Conservation (phyloP, 2,888 invertebrate genomes). For the Odontomyia ornata region DNA sequence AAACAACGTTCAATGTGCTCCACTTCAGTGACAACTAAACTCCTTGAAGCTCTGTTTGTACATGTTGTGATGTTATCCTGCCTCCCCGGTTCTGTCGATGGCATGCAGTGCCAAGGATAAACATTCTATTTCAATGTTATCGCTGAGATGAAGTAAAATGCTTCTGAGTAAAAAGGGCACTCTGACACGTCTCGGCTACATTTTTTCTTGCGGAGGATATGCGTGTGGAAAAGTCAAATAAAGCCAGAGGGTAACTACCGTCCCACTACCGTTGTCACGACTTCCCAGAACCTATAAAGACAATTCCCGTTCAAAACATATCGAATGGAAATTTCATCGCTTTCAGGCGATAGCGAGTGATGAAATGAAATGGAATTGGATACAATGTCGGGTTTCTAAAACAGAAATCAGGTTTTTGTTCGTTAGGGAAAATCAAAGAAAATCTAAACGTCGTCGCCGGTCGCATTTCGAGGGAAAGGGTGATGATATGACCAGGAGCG, state of each 20-base stretch:
- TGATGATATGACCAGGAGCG: too few relatives aligned
- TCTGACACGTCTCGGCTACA: neutral
- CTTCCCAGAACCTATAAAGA: neutral
- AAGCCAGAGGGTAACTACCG: neutral
- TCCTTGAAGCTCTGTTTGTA: neutral
- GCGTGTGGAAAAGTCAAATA: neutral
- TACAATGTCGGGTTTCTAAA: neutral
- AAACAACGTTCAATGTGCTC: neutral
- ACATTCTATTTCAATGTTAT: neutral
- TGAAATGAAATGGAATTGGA: slow-evolving; percentile 34
- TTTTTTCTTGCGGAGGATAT: too few relatives aligned
- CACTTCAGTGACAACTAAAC: neutral
- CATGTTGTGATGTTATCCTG: neutral
- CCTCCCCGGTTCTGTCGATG: too few relatives aligned
- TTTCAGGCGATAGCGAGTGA: neutral
- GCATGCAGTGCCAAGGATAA: neutral
- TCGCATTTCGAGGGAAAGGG: too few relatives aligned
- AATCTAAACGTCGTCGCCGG: neutral
- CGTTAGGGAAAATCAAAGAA: slow-evolving; percentile 1
- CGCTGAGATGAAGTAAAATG: neutral
- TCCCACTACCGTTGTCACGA: neutral
- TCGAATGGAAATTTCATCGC: slow-evolving; percentile 30
- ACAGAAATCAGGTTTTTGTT: neutral
- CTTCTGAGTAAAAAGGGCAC: neutral
- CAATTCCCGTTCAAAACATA: slow-evolving; percentile 21